Conservation (phyloP, 2,113 vertebrate species). For the Elachura formosa region DNA sequence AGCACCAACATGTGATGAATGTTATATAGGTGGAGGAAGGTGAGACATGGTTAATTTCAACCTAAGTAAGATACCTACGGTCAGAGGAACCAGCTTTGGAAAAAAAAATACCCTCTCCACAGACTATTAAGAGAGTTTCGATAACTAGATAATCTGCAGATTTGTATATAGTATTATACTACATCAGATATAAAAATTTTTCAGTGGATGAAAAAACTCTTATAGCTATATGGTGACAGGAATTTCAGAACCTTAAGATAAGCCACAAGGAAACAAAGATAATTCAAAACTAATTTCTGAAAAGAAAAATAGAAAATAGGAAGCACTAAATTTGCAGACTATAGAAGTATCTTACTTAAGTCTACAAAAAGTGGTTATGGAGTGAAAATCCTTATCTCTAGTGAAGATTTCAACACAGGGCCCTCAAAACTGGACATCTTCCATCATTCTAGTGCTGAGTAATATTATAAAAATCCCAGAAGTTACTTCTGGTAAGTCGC, state of each 20-base stretch:
- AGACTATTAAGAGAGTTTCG: neutral
- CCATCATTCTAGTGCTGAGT: neutral
- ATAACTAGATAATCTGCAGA: neutral
- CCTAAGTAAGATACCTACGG: neutral
- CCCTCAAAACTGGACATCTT: neutral
- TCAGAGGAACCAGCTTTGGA: neutral
- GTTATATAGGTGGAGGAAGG: rapidly evolving
- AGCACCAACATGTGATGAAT: neutral
- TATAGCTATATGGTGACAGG: neutral
- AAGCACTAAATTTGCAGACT: neutral
- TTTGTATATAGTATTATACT: neutral
- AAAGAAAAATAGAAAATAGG: neutral
- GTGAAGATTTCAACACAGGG: neutral
- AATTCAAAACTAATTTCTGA: neutral
- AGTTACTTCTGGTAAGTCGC: neutral
- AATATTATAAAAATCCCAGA: rapidly evolving
- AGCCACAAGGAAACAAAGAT: neutral
- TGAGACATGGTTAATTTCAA: neutral
- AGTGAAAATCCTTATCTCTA: neutral
- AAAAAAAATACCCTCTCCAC: neutral
- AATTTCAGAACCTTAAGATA: neutral
- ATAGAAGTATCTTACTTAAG: neutral
- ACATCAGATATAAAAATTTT: neutral
- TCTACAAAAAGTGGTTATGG: neutral
- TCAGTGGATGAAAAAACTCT: neutral